Evolutionary conservation across 2,888 invertebrate species (phyloP), one percentile per base, ranked within the genome.

Genomic region (Nomada ruficornis): DNA sequence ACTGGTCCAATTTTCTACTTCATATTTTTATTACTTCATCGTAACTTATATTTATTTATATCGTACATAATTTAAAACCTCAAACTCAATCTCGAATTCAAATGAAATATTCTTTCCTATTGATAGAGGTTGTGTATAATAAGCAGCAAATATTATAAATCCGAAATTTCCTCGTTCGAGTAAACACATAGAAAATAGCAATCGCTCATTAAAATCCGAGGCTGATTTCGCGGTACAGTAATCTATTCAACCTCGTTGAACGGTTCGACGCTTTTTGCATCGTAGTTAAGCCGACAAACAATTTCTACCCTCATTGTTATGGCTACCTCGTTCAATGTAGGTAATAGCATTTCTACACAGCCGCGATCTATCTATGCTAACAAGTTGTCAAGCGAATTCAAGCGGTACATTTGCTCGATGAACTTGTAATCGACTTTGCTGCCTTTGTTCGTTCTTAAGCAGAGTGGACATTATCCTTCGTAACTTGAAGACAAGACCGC

Each of bases 351-450:
- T 71, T 47, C 60, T 60, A 10, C 47, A 36, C 50, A 0, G 59
- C 7, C 11, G 15, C 60, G 70, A 36, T 50, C 29, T 36, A 50
- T 36, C 36, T 26, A 23, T 20, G 64, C 72, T 64, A 77, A 59
- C 47, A 20, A 36, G 10, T 72, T 47, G 64, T 65, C 74, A n/a
- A 20, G 29, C 44, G 47, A 55, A 50, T 59, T 70, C 63, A 70
- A 80, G 54, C 54, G 70, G 26, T 71, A 62, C 64, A 78, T 80
- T 65, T 79, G 71, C 82, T 82, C 74, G 65, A 72, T 83, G 68
- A 86, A 71, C 73, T 67, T 63, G 59, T 47, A 20, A 15, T 11
- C 44, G 70, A 54, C 73, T 15, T 36, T 4, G 70, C 54, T 47
- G 29, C 57, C 63, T 79, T 69, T 72, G 65, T 72, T 69, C 42